phyloP scores from a whole-genome alignment of 1,140 invertebrate genomes.

The Drosophila willistoni region DNA sequence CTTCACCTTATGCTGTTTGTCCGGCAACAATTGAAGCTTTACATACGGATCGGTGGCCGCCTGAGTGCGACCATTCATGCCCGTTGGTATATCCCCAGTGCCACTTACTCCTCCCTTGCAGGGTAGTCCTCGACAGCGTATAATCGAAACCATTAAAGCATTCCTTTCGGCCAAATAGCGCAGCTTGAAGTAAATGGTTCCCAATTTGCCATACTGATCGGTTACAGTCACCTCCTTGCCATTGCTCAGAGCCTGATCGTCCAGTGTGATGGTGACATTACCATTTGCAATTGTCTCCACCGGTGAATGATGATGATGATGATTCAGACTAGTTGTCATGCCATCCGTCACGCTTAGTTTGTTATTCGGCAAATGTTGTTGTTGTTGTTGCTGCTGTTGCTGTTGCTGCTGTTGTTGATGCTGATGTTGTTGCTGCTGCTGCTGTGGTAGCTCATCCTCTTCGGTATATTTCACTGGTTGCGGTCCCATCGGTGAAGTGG shows the following conservation, averaged over 20 bases:
- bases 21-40: slow-evolving; percentile 95
- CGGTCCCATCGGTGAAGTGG: slow-evolving; percentile 69
- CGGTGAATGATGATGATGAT: slow-evolving; percentile 77
- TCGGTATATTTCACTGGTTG: slow-evolving; percentile 74
- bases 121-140: slow-evolving; percentile 92
- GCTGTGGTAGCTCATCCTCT: slow-evolving; percentile 67
- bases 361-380: slow-evolving; percentile 16
- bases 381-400: slow-evolving; percentile 24
- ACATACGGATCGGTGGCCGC: slow-evolving; percentile 94
- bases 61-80: slow-evolving; percentile 83
- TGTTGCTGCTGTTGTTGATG: slow-evolving; percentile 48
- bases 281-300: slow-evolving; percentile 71
- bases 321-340: slow-evolving; percentile 34
- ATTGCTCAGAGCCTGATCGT: slow-evolving; percentile 67
- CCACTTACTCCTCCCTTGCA: slow-evolving; percentile 87
- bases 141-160: slow-evolving; percentile 95
- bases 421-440: slow-evolving; percentile 35
- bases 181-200: slow-evolving; percentile 93
- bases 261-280: slow-evolving; percentile 80
- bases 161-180: slow-evolving; percentile 94
- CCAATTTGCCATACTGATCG: slow-evolving; percentile 86
- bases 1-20: slow-evolving; percentile 97
- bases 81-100: slow-evolving; percentile 71
- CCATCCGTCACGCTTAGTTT: slow-evolving; percentile 61
- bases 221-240: slow-evolving; percentile 83